Evolutionary conservation across 2,797 vertebrate genomes (phyloP).

Genomic region (Hemitrygon akajei): DNA sequence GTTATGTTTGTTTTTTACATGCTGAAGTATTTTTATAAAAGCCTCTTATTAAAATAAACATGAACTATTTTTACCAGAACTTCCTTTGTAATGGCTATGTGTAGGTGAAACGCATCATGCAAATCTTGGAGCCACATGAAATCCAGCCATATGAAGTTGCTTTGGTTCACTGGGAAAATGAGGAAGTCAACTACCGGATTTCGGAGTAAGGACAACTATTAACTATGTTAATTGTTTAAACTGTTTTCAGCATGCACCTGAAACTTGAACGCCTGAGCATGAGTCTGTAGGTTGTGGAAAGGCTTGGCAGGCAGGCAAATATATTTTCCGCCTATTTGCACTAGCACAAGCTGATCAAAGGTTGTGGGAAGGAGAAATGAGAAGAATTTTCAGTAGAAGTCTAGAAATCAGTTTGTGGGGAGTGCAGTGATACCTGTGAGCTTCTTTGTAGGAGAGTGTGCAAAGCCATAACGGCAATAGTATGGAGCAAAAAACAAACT

Average conservation of each 20-base stretch:
- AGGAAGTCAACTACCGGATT: slow-evolving; percentile 83
- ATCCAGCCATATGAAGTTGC: slow-evolving; percentile 90
- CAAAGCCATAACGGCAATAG: too few relatives aligned
- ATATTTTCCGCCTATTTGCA: background rate
- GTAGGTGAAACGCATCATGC: slow-evolving; percentile 79
- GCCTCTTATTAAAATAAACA: background rate
- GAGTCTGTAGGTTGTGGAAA: background rate
- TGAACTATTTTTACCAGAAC: background rate
- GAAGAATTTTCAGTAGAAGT: too few relatives aligned
- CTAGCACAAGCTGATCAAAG: too few relatives aligned
- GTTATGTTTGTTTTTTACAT: background rate
- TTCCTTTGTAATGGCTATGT: background rate
- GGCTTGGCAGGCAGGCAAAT: background rate
- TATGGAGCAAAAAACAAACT: too few relatives aligned
- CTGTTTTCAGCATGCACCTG: background rate
- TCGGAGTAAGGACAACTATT: slow-evolving; percentile 68
- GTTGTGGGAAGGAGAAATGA: too few relatives aligned
- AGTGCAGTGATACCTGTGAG: too few relatives aligned
- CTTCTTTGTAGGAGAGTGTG: too few relatives aligned
- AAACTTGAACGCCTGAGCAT: background rate
- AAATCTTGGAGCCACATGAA: slow-evolving; percentile 80
- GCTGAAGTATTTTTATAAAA: background rate
- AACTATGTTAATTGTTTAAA: background rate
- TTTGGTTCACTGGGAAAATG: slow-evolving; percentile 93
- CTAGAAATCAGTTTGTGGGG: too few relatives aligned